Evolutionary conservation across 2,888 invertebrate genomes (phyloP).

Genomic region (Leucoma salicis): DNA sequence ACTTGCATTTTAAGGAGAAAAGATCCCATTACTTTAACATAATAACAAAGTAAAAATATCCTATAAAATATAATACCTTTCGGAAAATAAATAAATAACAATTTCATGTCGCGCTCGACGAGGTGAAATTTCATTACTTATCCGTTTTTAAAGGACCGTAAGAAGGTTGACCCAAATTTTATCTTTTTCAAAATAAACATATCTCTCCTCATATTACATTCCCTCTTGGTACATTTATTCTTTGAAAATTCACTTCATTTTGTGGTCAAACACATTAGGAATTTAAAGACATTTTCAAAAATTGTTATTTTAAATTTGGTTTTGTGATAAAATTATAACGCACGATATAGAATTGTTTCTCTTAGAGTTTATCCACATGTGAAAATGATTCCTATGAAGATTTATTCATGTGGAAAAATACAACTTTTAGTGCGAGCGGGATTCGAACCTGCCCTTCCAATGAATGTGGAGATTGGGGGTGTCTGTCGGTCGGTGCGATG

Average conservation of each 20-base stretch:
- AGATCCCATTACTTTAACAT: conserved; percentile 1
- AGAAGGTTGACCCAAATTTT: conserved; percentile 39
- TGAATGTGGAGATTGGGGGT: too few species aligned
- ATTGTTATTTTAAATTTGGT: not conserved
- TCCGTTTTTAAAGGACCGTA: conserved; percentile 34
- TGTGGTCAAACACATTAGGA: conserved; percentile 15
- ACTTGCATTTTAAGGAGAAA: conserved; percentile 1
- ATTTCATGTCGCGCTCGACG: conserved; percentile 14
- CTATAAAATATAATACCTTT: conserved; percentile 17
- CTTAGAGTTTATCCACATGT: too few species aligned
- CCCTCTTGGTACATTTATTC: conserved; percentile 13
- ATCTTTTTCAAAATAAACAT: conserved; percentile 36
- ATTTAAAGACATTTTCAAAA: not conserved
- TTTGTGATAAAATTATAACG: not conserved
- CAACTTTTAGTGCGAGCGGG: too few species aligned
- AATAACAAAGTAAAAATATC: conserved; percentile 7
- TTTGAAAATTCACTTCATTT: conserved; percentile 25
- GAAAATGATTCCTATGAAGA: too few species aligned
- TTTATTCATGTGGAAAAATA: too few species aligned
- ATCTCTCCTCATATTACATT: conserved; percentile 31
- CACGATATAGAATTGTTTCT: too few species aligned
- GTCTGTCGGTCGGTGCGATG: too few species aligned
- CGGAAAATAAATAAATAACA: conserved; percentile 34
- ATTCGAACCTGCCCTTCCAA: too few species aligned
- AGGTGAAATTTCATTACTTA: conserved; percentile 45